Evolutionary conservation across 2,113 vertebrate genomes (phyloP), one percentile per base, ranked within the genome.

Genomic region (Proterorhinus semilunaris): DNA sequence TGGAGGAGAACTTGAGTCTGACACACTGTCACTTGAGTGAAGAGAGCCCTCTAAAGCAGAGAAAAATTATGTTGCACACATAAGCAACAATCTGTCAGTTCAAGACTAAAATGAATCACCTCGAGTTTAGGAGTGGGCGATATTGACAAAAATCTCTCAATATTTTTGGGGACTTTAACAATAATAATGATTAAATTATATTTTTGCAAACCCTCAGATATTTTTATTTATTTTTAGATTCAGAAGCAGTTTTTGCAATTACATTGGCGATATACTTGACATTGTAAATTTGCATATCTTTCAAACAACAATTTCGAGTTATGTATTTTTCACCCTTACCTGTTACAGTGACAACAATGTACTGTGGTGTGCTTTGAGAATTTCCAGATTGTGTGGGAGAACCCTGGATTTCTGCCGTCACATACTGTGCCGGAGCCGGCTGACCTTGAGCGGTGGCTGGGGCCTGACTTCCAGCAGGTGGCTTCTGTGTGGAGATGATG

Each of bases 261-360:
- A 21, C 21, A 21, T 21, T 21, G 21, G 21, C 21, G 21, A 21
- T 21, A 21, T 21, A 21, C 21, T 21, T 21, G 21, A 21, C 21
- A 21, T 21, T 21, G 21, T 21, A 21, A 21, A 21, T 21, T 21
- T 21, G 21, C 21, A 21, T 21, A 21, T 21, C 21, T 36, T 36
- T 36, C 17, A 55, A 9, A 21, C 6, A 9, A 55, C 13, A 11
- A 47, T 63, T 63, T 17, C 6, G 16, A 45, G 5, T 12, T 12
- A 51, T 62, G 2, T 8, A 63, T 59, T 27, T 27, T 48, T 17
- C 8, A 55, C 75, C 83, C 82, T 83, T 86, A 97, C 96, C 96
- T 15, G 96, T 95, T 53, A 97, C 95, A 0, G 96, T 95, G 65
- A 97, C 96, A 80, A 96, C 95, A 4, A 97, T 96, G 86, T 95